A percentile compares a stretch with the other conserved stretches of the same genome.
Conservation (phyloP, 2,888 invertebrate genomes). For the Phaonia tiefii region DNA sequence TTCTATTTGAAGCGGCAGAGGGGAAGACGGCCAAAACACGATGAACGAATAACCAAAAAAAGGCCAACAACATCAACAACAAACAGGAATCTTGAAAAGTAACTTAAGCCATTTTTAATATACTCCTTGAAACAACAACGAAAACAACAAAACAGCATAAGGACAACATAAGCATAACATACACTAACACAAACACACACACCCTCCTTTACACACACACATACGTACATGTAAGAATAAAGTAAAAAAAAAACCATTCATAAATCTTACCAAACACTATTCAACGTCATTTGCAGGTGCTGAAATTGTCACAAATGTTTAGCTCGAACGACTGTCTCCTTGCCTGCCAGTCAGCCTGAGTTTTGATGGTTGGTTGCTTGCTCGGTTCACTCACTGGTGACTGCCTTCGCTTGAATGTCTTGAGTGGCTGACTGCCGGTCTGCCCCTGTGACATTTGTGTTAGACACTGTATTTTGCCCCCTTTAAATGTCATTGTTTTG, state of each 20-base stretch:
- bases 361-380: not conserved
- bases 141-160: constrained; percentile 18
- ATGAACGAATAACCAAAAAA: not conserved
- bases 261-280: constrained; percentile 64
- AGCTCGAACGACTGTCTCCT: constrained; percentile 58
- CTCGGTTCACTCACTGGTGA: too few relatives aligned
- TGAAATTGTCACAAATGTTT: constrained; percentile 66
- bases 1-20: not conserved
- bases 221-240: constrained; percentile 1
- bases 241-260: constrained; percentile 35
- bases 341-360: constrained; percentile 51
- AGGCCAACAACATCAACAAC: not conserved
- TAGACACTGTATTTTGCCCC: constrained; percentile 3
- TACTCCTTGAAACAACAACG: constrained; percentile 50
- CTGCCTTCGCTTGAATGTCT: constrained; percentile 1
- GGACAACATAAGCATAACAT: constrained; percentile 17
- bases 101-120: constrained; percentile 63
- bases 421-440: constrained; percentile 25
- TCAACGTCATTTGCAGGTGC: constrained; percentile 66
- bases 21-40: not conserved
- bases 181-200: not conserved
- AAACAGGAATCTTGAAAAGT: constrained; percentile 44
- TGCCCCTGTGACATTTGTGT: constrained; percentile 32
- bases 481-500: constrained; percentile 27
- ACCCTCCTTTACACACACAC: constrained; percentile 12